Percentiles rank a stretch among this genome's conserved stretches.
Evolutionary conservation across 2,113 vertebrate species (phyloP).

Genomic region (Myrmophylax atrothorax): DNA sequence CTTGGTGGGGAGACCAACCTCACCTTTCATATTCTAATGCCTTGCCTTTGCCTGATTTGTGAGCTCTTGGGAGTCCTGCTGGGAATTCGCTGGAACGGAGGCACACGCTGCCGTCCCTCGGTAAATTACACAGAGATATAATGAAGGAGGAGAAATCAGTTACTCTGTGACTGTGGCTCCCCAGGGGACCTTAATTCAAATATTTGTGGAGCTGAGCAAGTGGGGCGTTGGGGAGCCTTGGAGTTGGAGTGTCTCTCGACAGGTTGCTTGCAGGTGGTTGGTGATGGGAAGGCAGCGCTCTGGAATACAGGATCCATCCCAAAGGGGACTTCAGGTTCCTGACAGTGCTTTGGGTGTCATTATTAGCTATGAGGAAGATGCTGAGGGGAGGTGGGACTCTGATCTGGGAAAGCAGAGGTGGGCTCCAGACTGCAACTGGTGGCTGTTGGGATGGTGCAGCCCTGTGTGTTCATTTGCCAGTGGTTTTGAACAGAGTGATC

Average conservation of each 20-base stretch:
- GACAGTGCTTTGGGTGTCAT: not conserved
- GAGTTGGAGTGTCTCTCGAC: constrained; percentile 45
- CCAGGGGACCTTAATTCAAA: constrained; percentile 72
- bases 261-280: constrained; percentile 56
- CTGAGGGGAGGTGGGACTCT: not conserved
- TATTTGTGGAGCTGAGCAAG: constrained; percentile 71
- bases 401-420: not conserved
- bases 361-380: not conserved
- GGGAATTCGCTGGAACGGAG: constrained; percentile 62
- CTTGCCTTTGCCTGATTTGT: constrained; percentile 69
- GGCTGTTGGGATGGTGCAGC: not conserved
- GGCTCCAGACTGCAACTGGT: not conserved
- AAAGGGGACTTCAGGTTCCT: not conserved
- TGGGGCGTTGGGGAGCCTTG: constrained; percentile 43
- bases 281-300: not conserved
- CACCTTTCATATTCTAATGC: constrained; percentile 75
- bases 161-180: constrained; percentile 69
- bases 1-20: constrained; percentile 55
- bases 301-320: not conserved
- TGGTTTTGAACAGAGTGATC: not conserved
- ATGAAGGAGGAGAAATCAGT: constrained; percentile 74
- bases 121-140: constrained; percentile 74
- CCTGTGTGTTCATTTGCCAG: accelerated
- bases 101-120: constrained; percentile 62
- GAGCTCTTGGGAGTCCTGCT: constrained; percentile 66